These are phyloP conservation scores for Erythrolamprus reginae DNA, from an alignment of 2,113 vertebrate species.

Conservation along the genomic window DNA sequence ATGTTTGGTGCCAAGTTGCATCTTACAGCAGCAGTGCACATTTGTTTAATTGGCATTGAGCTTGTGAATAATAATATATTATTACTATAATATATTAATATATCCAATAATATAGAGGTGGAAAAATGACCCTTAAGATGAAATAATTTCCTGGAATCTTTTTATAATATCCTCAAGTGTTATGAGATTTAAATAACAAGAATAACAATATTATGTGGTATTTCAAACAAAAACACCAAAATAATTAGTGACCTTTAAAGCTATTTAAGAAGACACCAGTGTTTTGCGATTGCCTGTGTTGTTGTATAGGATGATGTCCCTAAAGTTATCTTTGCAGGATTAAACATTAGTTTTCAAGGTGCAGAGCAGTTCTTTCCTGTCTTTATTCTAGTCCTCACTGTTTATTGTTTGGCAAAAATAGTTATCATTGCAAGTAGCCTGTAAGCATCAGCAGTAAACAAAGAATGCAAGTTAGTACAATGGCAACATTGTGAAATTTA, in stretches of 20 bases:
- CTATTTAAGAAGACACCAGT: neutral
- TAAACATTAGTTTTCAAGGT: too few relatives aligned
- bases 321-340: neutral
- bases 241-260: neutral
- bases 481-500: neutral
- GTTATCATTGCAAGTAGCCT: neutral
- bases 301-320: neutral
- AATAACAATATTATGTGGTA: neutral
- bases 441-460: neutral
- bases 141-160: neutral
- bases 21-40: neutral
- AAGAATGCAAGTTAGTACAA: neutral
- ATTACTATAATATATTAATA: too few relatives aligned
- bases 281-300: neutral
- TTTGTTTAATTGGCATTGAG: neutral
- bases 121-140: neutral
- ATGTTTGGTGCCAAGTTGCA: neutral
- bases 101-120: neutral
- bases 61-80: neutral
- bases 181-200: neutral
- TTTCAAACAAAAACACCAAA: neutral
- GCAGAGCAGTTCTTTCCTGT: neutral
- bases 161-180: neutral
- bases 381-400: neutral
- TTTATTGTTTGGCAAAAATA: neutral